These are phyloP conservation scores for Rhamphomyia laevipes DNA, from an alignment of 2,888 invertebrate genomes.

Conservation along the genomic window DNA sequence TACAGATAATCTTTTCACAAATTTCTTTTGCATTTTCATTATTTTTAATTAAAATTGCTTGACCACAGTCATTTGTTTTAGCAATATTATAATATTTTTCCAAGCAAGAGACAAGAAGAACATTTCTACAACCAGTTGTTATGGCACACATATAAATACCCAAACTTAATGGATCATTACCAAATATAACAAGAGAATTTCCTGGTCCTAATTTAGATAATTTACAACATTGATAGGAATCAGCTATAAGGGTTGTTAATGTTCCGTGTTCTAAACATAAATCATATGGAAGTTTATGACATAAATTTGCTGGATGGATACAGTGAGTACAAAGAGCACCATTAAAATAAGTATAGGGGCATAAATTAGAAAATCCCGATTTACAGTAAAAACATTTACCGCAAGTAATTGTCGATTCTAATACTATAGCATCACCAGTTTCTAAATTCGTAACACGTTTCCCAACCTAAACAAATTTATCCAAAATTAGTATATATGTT, in stretches of 20 bases:
- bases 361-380: conserved; percentile 26
- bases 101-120: conserved; percentile 20
- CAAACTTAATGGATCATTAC: conserved; percentile 24
- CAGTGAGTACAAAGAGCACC: conserved; percentile 26
- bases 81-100: conserved; percentile 3
- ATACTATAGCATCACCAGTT: conserved; percentile 78
- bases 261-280: conserved; percentile 24
- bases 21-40: conserved; percentile 17
- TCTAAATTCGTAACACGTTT: conserved; percentile 49
- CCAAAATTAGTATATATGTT: too few relatives aligned
- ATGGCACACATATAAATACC: conserved; percentile 25
- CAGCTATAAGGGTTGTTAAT: conserved; percentile 23
- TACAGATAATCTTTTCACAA: conserved; percentile 18
- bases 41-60: conserved; percentile 16
- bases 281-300: conserved; percentile 23
- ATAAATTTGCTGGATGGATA: conserved; percentile 27
- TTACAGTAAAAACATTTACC: conserved; percentile 74
- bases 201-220: conserved; percentile 22
- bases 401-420: conserved; percentile 87
- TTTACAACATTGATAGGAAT: conserved; percentile 27
- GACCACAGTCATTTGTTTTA: conserved; percentile 14
- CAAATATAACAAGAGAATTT: conserved; percentile 26
- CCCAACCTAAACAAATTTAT: conserved; percentile 35
- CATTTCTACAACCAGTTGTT: conserved; percentile 24
- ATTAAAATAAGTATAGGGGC: conserved; percentile 22